Conservation (phyloP, 1,140 invertebrate species). For the Polyergus mexicanus region DNA sequence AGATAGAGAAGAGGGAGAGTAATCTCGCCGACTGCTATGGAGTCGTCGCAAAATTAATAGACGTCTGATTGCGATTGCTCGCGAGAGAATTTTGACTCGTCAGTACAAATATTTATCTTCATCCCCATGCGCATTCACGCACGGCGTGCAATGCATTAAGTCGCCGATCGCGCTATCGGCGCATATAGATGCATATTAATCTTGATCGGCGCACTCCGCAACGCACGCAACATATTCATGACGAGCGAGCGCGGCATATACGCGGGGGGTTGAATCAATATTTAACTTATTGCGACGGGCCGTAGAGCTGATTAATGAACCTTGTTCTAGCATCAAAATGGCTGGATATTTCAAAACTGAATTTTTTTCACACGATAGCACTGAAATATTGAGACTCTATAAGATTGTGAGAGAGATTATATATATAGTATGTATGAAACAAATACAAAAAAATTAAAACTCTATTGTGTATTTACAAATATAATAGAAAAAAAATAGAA, state of each 20-base stretch:
- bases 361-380: slow-evolving; percentile 1
- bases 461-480: background rate
- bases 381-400: slow-evolving; percentile 15
- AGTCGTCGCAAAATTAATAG: slow-evolving; percentile 78
- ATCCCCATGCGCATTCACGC: slow-evolving; percentile 74
- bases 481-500: background rate
- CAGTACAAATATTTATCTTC: slow-evolving; percentile 84
- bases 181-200: slow-evolving; percentile 83
- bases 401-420: background rate
- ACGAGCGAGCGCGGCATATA: slow-evolving; percentile 45
- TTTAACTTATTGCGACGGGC: slow-evolving; percentile 80
- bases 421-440: background rate
- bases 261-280: slow-evolving; percentile 77
- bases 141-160: slow-evolving; percentile 73
- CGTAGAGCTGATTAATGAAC: slow-evolving; percentile 72
- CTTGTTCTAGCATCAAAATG: slow-evolving; percentile 25
- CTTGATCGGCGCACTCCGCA: slow-evolving; percentile 74
- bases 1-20: slow-evolving; percentile 4
- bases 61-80: slow-evolving; percentile 78
- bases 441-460: background rate
- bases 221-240: slow-evolving; percentile 76
- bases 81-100: slow-evolving; percentile 79
- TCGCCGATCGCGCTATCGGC: slow-evolving; percentile 76
- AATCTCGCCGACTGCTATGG: slow-evolving; percentile 33
- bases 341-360: slow-evolving; percentile 32